Percentiles rank a stretch among this genome's conserved stretches.
These are phyloP conservation scores for Channallabes apus DNA, from an alignment of 2,797 vertebrate genomes.

Conservation along the genomic window DNA sequence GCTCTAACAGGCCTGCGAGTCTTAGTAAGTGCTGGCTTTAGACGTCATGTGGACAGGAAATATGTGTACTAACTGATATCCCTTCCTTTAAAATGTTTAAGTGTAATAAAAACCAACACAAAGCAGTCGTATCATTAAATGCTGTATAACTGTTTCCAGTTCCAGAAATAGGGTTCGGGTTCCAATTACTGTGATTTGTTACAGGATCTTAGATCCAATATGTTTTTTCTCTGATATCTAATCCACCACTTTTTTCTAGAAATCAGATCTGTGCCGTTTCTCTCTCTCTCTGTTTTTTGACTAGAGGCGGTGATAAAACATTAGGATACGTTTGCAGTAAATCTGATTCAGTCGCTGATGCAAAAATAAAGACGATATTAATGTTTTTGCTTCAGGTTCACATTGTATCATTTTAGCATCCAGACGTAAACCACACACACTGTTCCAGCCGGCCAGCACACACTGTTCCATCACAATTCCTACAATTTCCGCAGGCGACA, in stretches of 20 bases:
- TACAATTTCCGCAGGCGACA: too few species aligned
- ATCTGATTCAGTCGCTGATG: not conserved
- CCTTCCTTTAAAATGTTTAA: not conserved
- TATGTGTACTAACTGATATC: not conserved
- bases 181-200: not conserved
- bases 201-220: not conserved
- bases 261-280: too few species aligned
- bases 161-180: too few species aligned
- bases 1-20: slow-evolving; percentile 41
- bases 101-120: not conserved
- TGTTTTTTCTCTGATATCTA: not conserved
- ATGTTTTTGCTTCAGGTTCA: not conserved
- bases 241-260: not conserved
- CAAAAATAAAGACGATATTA: not conserved
- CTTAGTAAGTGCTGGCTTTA: not conserved
- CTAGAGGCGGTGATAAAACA: not conserved
- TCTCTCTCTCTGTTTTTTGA: too few species aligned
- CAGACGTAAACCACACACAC: not conserved
- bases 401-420: not conserved
- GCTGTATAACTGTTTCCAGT: not conserved
- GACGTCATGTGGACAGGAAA: not conserved
- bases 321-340: not conserved
- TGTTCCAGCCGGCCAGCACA: too few species aligned
- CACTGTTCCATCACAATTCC: too few species aligned
- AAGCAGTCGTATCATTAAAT: not conserved